Conservation (phyloP, 2,113 vertebrate species). For the Erpornis zantholeuca region DNA sequence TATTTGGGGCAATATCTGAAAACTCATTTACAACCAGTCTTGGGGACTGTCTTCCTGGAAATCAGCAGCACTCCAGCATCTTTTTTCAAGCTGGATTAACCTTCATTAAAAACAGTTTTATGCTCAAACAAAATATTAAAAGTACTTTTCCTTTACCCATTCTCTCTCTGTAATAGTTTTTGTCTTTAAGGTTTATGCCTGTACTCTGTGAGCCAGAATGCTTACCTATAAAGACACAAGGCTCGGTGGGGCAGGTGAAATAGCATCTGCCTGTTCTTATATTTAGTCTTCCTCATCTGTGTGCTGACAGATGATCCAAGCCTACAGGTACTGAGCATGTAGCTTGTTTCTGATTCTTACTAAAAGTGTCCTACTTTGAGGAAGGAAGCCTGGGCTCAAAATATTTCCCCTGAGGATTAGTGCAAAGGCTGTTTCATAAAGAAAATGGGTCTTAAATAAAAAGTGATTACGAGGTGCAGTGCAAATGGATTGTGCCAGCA, state of each 20-base stretch:
- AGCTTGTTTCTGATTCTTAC: background rate
- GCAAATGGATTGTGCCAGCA: background rate
- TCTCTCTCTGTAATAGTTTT: background rate
- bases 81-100: background rate
- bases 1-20: background rate
- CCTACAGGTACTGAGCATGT: background rate
- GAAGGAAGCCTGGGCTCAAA: background rate
- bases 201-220: background rate
- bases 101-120: background rate
- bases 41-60: background rate
- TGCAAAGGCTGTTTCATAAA: background rate
- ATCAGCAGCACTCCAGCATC: background rate
- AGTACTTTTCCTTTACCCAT: background rate
- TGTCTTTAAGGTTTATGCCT: background rate
- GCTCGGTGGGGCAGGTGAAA: background rate
- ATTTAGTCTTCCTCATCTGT: background rate
- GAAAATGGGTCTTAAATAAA: constrained; percentile 7
- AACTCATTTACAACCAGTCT: background rate
- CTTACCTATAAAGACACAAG: background rate
- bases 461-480: background rate
- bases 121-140: background rate
- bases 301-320: background rate
- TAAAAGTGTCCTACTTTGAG: constrained; percentile 12
- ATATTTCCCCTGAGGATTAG: background rate
- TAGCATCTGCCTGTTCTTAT: background rate